These are phyloP conservation scores for Heliconius hermathena DNA, from an alignment of 1,140 invertebrate species.

Conservation along the genomic window DNA sequence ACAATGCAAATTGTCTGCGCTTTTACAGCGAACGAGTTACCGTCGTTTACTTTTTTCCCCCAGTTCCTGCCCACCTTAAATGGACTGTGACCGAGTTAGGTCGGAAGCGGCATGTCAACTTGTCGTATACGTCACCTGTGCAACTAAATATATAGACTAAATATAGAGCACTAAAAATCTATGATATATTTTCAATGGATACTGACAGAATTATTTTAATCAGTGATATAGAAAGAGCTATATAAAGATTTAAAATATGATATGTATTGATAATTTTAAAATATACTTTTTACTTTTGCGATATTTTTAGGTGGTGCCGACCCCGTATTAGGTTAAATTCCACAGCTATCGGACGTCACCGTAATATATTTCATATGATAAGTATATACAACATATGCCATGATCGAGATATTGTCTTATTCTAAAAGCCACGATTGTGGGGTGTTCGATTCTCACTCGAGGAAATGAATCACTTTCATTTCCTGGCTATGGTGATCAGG, in stretches of 20 bases:
- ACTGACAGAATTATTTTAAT: neutral
- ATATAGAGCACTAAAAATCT: constrained; percentile 28
- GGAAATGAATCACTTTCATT: no score
- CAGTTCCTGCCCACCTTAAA: constrained; percentile 42
- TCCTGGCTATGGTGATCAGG: no score
- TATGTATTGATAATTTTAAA: neutral
- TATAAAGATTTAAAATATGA: neutral
- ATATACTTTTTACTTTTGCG: neutral
- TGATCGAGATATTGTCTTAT: no score
- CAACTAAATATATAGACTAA: constrained; percentile 41
- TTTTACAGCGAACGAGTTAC: constrained; percentile 62
- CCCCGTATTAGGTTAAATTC: no score
- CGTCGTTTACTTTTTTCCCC: constrained; percentile 64
- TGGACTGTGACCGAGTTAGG: constrained; percentile 56
- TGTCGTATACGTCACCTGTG: constrained; percentile 16
- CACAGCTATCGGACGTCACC: no score
- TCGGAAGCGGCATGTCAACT: constrained; percentile 42
- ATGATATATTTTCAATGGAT: neutral
- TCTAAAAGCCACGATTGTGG: no score
- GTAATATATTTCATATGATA: no score
- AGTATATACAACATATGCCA: no score
- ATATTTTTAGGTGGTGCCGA: neutral
- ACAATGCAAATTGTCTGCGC: constrained; percentile 68
- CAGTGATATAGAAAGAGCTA: neutral
- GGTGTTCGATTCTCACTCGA: no score